Conservation (phyloP, 2,888 invertebrate genomes). For the Lobophora halterata region DNA sequence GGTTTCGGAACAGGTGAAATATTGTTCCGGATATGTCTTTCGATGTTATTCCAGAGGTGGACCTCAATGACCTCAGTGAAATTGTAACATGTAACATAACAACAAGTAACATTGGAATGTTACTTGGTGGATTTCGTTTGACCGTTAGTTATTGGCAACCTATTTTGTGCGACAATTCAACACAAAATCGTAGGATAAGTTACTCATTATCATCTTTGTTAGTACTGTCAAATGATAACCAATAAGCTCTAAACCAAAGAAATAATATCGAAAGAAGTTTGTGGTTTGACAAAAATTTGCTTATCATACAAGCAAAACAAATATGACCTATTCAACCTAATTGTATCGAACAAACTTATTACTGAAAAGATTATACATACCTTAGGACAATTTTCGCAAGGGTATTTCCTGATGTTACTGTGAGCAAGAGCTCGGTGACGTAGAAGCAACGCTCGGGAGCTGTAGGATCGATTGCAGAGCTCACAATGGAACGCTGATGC, state of each 20-base stretch:
- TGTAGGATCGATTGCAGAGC: constrained; percentile 90
- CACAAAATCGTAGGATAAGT: too few species aligned
- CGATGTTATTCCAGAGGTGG: not conserved
- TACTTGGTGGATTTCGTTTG: too few species aligned
- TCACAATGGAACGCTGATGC: constrained; percentile 91
- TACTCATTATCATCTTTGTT: too few species aligned
- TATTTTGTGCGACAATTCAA: too few species aligned
- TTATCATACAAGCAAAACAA: too few species aligned
- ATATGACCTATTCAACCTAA: too few species aligned
- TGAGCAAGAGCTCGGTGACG: constrained; percentile 91
- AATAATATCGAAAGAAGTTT: constrained; percentile 7
- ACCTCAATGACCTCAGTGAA: too few species aligned
- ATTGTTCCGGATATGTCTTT: constrained; percentile 23
- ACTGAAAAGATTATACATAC: constrained; percentile 64
- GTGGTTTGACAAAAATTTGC: constrained; percentile 10
- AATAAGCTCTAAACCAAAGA: too few species aligned
- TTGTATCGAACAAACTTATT: constrained; percentile 13
- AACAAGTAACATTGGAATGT: too few species aligned
- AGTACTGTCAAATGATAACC: too few species aligned
- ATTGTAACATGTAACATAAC: too few species aligned
- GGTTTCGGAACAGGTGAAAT: constrained; percentile 67
- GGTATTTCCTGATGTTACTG: constrained; percentile 91
- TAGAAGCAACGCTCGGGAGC: constrained; percentile 89
- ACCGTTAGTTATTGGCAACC: too few species aligned
- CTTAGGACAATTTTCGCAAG: constrained; percentile 96